phyloP scores from a whole-genome alignment of 1,140 invertebrate genomes.

The Brachionus paranguensis region DNA sequence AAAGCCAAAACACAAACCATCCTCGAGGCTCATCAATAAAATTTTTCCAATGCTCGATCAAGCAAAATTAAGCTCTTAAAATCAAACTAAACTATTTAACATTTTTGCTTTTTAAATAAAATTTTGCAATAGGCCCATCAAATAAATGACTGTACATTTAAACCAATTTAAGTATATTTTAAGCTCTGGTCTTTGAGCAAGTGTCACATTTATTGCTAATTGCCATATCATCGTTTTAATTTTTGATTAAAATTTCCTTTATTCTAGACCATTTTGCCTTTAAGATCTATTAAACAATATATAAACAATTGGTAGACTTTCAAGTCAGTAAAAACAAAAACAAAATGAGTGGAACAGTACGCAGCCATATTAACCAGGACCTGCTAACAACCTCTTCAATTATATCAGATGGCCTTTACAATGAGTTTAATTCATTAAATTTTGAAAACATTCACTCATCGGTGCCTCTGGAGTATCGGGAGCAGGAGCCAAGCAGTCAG shows the following conservation, averaged over 20 bases:
- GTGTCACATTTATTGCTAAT: neutral
- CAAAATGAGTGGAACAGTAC: slow-evolving; percentile 5
- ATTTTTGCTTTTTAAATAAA: neutral
- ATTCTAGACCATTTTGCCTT: neutral
- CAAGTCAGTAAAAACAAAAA: neutral
- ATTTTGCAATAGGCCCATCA: neutral
- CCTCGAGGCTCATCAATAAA: neutral
- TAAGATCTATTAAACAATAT: neutral
- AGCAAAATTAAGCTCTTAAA: neutral
- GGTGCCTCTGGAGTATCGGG: neutral
- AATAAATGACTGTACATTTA: neutral
- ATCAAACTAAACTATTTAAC: neutral
- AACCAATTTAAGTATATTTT: neutral
- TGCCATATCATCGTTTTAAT: neutral
- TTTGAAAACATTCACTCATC: neutral
- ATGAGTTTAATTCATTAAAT: slow-evolving; percentile 5
- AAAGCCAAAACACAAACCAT: neutral
- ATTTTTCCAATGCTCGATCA: neutral
- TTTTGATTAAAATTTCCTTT: neutral
- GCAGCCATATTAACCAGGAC: neutral
- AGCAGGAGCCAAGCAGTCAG: neutral
- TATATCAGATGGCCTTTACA: neutral
- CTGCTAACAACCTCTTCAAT: neutral
- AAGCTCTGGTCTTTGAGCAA: neutral
- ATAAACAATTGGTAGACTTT: neutral